Evolutionary conservation across 2,113 vertebrate genomes (phyloP), one percentile per base, ranked within the genome.

Genomic region (Mesoclemmys tuberculata): DNA sequence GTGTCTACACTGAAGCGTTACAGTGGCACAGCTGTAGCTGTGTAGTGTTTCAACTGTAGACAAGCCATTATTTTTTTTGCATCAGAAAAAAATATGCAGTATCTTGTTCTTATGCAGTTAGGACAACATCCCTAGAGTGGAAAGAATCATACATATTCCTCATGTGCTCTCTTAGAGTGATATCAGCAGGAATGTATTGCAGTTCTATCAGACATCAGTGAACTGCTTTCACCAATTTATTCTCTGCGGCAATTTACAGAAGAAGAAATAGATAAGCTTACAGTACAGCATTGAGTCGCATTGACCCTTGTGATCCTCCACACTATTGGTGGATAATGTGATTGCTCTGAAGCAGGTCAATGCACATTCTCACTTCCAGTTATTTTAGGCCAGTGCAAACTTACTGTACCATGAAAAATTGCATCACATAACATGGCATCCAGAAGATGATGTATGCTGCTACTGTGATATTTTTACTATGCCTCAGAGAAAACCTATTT

Each of bases 301-400:
- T 80, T 92, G 79, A 85, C n/a, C 6, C 91, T 54, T 91, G 78
- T 80, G 92, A 94, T 97, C 88, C 31, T 91, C 90, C 93, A 0
- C 87, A 54, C 21, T 95, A 95, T 97, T 94, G 95, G 90, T 94
- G 82, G 92, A 87, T 95, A 95, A 97, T 88, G 92, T 2, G 24
- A 90, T 96, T 97, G 91, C 95, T 93, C 48, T 94, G 93, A 90
- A 98, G 95, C 96, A 97, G 96, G 96, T 97, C 95, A 95, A 80
- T 96, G 94, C 88, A 91, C 93, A 94, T 94, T 94, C 95, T 95
- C 92, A 92, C 87, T 96, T 93, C 80, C 87, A 87, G 94, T 97
- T 97, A 91, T 91, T 96, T 95, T 92, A 93, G 95, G 96, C 95
- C 95, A 97, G 94, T 93, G 88, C 90, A 94, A 93, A 87, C 88